phyloP scores from a whole-genome alignment of 2,888 invertebrate genomes.

The Papilio protenor region DNA sequence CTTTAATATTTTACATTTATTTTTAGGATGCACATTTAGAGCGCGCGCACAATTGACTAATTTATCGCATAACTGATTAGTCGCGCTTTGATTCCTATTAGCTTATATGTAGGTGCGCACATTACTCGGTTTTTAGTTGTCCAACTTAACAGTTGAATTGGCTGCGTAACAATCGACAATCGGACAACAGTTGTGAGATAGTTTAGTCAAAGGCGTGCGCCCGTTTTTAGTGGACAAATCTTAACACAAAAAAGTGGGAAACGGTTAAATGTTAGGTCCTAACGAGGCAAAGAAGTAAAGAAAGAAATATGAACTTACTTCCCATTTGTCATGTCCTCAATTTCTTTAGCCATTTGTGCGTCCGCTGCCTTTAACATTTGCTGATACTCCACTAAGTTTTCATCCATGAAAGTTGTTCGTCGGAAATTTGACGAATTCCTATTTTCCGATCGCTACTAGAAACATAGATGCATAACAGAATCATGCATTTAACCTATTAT shows the following conservation, averaged over 20 bases:
- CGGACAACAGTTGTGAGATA: too few relatives aligned
- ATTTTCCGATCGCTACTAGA: slow-evolving; percentile 81
- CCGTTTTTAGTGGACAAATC: too few relatives aligned
- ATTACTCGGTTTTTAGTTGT: too few relatives aligned
- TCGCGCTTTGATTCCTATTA: too few relatives aligned
- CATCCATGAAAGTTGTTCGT: slow-evolving; percentile 88
- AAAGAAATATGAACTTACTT: slow-evolving; percentile 73
- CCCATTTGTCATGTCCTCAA: slow-evolving; percentile 93
- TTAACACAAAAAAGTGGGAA: background rate
- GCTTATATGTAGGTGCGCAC: too few relatives aligned
- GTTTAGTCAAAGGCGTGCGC: too few relatives aligned
- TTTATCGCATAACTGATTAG: too few relatives aligned
- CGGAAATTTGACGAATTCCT: slow-evolving; percentile 69
- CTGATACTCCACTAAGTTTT: slow-evolving; percentile 86
- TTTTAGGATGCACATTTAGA: background rate
- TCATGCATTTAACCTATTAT: slow-evolving; percentile 38
- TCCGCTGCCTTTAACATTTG: slow-evolving; percentile 88
- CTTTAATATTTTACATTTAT: background rate
- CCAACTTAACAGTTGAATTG: too few relatives aligned
- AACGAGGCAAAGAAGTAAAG: too few relatives aligned
- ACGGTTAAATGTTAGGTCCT: too few relatives aligned
- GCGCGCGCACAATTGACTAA: too few relatives aligned
- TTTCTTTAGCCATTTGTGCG: slow-evolving; percentile 91
- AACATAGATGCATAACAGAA: slow-evolving; percentile 56
- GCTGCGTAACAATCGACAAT: too few relatives aligned